Evolutionary conservation across 2,113 vertebrate species (phyloP).

Genomic region (Odocoileus hemionus): DNA sequence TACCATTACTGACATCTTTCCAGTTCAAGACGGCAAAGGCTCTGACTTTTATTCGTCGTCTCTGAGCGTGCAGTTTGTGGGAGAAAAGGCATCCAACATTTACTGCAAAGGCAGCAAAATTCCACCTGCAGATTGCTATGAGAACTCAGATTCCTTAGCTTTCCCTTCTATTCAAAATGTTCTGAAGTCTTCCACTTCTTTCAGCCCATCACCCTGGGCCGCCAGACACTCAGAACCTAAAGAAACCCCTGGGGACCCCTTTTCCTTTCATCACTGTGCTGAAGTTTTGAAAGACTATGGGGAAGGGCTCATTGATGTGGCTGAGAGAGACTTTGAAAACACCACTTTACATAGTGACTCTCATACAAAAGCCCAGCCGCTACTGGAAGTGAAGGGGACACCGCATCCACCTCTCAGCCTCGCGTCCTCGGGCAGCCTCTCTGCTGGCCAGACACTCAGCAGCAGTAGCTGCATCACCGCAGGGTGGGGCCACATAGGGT

Average conservation of each 20-base stretch:
- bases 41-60: constrained; percentile 80
- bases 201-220: constrained; percentile 48
- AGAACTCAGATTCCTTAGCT: constrained; percentile 61
- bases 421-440: constrained; percentile 69
- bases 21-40: constrained; percentile 68
- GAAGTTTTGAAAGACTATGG: constrained; percentile 6
- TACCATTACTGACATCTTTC: constrained; percentile 36
- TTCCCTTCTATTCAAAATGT: constrained; percentile 46
- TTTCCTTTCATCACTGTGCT: constrained; percentile 52
- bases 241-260: constrained; percentile 56
- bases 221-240: constrained; percentile 68
- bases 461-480: neutral
- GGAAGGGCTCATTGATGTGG: constrained; percentile 69
- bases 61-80: constrained; percentile 69
- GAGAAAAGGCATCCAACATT: constrained; percentile 61
- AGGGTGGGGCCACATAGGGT: neutral
- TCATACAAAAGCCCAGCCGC: constrained; percentile 26
- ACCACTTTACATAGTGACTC: constrained; percentile 61
- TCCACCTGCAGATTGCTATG: constrained; percentile 55
- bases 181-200: constrained; percentile 57
- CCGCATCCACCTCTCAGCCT: constrained; percentile 59
- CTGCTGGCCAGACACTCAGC: constrained; percentile 41
- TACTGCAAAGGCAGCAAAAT: constrained; percentile 30
- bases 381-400: constrained; percentile 26
- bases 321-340: constrained; percentile 76